Conservation (phyloP, 1,140 invertebrate genomes). For the Drosophila kohkoa region DNA sequence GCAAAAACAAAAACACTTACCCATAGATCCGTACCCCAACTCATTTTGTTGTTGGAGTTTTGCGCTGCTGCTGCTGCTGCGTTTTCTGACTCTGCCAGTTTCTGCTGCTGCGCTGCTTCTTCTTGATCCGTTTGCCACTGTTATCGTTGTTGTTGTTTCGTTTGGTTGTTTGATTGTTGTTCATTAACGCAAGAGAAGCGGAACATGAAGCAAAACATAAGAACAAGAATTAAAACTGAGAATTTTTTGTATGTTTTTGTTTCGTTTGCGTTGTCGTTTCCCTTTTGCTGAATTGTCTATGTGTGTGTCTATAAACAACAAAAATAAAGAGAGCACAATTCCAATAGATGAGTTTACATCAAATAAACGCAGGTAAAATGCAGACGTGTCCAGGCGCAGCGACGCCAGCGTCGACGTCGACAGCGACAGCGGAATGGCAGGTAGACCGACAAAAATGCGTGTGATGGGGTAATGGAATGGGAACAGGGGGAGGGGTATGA, state of each 20-base stretch:
- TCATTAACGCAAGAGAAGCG: conserved; percentile 59
- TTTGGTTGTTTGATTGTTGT: conserved; percentile 41
- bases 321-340: conserved; percentile 57
- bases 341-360: conserved; percentile 43
- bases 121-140: conserved; percentile 69
- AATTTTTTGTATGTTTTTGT: conserved; percentile 51
- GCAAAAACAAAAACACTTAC: conserved; percentile 84
- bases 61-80: conserved; percentile 65
- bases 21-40: conserved; percentile 88
- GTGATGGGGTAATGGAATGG: conserved; percentile 30
- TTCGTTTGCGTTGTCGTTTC: conserved; percentile 48
- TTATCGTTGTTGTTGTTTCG: conserved; percentile 36
- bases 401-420: conserved; percentile 10
- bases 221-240: conserved; percentile 54
- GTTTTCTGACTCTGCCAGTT: conserved; percentile 68
- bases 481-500: neutral
- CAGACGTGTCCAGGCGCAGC: conserved; percentile 44
- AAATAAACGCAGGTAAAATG: conserved; percentile 57
- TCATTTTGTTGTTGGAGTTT: conserved; percentile 85
- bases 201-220: conserved; percentile 20
- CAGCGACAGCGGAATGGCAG: conserved; percentile 31
- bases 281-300: conserved; percentile 45
- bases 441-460: conserved; percentile 25
- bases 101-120: conserved; percentile 14
- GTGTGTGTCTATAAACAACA: conserved; percentile 23